phyloP scores from a whole-genome alignment of 2,888 invertebrate species.

The Mongoloraphidia duomilia region DNA sequence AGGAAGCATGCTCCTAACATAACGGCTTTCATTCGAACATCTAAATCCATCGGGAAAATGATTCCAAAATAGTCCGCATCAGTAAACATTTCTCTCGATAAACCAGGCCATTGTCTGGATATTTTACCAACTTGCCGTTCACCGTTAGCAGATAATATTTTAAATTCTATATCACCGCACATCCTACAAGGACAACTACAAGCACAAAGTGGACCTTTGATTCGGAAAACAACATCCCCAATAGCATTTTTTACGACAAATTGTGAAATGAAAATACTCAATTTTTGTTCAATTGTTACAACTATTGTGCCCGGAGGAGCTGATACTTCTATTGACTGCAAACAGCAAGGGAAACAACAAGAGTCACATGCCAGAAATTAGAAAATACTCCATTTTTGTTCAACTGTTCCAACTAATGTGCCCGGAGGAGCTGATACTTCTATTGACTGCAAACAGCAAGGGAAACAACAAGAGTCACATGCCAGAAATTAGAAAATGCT shows the following conservation, averaged over 20 bases:
- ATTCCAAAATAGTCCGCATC: slow-evolving; percentile 83
- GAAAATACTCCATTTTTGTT: slow-evolving; percentile 63
- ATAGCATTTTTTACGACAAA: slow-evolving; percentile 52
- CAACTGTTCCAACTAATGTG: slow-evolving; percentile 44
- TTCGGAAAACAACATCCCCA: slow-evolving; percentile 53
- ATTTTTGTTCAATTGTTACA: slow-evolving; percentile 51
- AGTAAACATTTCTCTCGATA: slow-evolving; percentile 68
- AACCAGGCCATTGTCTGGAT: slow-evolving; percentile 79
- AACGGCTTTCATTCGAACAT: slow-evolving; percentile 70
- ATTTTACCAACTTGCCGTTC: slow-evolving; percentile 69
- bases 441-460: no score
- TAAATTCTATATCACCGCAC: slow-evolving; percentile 73
- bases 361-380: no score
- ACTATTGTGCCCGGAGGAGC: slow-evolving; percentile 48
- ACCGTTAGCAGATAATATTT: slow-evolving; percentile 65
- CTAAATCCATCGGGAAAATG: slow-evolving; percentile 80
- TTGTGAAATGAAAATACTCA: slow-evolving; percentile 50
- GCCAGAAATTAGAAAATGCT: no score
- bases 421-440: slow-evolving; percentile 39
- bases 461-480: no score
- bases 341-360: no score
- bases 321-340: slow-evolving; percentile 53
- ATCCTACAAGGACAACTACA: slow-evolving; percentile 61
- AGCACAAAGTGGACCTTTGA: slow-evolving; percentile 66
- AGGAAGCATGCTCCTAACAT: slow-evolving; percentile 66